phyloP scores from a whole-genome alignment of 2,113 vertebrate genomes.

The Coreoperca whiteheadi region DNA sequence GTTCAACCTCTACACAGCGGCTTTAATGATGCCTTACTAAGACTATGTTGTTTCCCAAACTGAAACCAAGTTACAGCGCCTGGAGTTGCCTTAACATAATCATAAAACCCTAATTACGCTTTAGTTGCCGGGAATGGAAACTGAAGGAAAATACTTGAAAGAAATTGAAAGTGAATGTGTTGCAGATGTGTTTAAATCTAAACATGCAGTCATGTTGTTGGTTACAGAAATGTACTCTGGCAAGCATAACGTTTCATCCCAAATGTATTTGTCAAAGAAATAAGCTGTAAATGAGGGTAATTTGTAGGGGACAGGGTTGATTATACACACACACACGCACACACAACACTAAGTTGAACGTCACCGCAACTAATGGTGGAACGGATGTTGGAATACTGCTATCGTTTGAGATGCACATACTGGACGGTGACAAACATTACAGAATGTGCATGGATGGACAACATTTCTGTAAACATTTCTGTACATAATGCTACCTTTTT shows the following conservation, averaged over 20 bases:
- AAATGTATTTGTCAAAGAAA: not conserved
- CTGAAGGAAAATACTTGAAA: not conserved
- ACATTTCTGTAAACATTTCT: not conserved
- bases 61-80: not conserved
- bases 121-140: not conserved
- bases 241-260: not conserved
- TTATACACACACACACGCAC: not conserved
- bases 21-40: not conserved
- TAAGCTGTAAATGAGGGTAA: no score
- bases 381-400: not conserved
- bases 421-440: not conserved
- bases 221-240: not conserved
- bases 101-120: not conserved
- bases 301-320: not conserved
- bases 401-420: not conserved
- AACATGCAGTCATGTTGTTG: not conserved
- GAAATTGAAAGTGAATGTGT: not conserved
- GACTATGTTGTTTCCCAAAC: not conserved
- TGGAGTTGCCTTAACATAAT: not conserved
- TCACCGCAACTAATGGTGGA: not conserved
- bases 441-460: slow-evolving; percentile 5
- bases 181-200: not conserved
- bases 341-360: not conserved
- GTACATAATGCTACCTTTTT: no score
- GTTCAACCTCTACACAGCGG: not conserved